Evolutionary conservation across 2,888 invertebrate species (phyloP).

Genomic region (Neelides folsomi): DNA sequence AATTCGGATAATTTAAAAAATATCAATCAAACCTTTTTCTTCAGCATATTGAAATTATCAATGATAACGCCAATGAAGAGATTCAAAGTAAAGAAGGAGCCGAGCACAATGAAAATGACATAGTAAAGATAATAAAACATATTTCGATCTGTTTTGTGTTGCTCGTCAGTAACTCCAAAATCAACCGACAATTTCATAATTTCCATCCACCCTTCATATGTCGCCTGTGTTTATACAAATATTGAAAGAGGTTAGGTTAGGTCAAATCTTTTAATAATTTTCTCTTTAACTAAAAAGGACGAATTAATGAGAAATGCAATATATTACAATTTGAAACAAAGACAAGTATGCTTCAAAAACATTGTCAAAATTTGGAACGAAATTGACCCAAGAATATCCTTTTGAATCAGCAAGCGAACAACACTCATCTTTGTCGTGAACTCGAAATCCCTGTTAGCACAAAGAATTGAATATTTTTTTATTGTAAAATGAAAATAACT

Average conservation of each 20-base stretch:
- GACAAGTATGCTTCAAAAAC: conserved; percentile 85
- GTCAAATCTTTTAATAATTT: no score
- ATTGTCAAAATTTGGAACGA: conserved; percentile 88
- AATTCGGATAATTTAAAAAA: neutral
- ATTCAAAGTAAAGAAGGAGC: conserved; percentile 91
- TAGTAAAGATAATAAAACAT: conserved; percentile 84
- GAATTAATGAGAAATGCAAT: no score
- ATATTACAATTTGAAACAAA: conserved; percentile 73
- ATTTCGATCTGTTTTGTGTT: conserved; percentile 77
- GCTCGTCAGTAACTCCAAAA: conserved; percentile 72
- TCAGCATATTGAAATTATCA: conserved; percentile 95
- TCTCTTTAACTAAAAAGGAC: no score
- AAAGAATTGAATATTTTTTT: no score
- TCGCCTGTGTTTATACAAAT: conserved; percentile 61
- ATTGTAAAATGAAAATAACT: no score
- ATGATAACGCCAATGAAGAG: conserved; percentile 97
- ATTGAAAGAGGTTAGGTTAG: no score
- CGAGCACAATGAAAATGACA: conserved; percentile 89
- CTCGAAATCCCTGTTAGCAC: no score
- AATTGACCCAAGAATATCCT: conserved; percentile 64
- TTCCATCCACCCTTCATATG: conserved; percentile 98
- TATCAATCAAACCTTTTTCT: conserved; percentile 64
- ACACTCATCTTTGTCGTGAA: neutral
- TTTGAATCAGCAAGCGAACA: neutral
- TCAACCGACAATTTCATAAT: conserved; percentile 87